Conservation (phyloP, 1,140 invertebrate species). For the Drosophila insularis region DNA sequence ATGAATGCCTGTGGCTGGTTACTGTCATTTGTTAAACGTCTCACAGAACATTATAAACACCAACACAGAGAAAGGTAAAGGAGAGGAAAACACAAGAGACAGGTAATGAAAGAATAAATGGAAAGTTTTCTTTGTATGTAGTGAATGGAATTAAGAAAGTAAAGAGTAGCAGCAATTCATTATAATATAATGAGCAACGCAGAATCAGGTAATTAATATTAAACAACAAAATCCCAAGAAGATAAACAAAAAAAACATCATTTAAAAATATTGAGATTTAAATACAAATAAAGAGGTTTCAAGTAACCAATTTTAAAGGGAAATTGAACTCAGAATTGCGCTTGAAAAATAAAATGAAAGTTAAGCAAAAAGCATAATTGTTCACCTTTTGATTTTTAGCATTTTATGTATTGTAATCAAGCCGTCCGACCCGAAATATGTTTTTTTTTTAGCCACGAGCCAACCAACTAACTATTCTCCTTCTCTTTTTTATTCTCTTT, state of each 20-base stretch:
- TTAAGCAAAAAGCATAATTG: neutral
- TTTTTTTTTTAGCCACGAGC: neutral
- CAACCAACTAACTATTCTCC: constrained; percentile 24
- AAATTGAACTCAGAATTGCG: neutral
- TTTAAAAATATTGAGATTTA: neutral
- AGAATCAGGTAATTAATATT: constrained; percentile 5
- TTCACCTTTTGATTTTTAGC: constrained; percentile 6
- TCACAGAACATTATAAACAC: neutral
- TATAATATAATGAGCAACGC: neutral
- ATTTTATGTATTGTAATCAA: neutral
- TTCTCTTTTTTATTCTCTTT: neutral
- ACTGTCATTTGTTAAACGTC: constrained; percentile 18
- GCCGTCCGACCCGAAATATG: neutral
- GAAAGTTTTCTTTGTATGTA: neutral
- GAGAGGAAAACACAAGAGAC: neutral
- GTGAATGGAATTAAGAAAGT: neutral
- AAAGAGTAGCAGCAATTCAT: neutral
- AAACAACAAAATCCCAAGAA: neutral
- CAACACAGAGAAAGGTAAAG: neutral
- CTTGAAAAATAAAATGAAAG: neutral
- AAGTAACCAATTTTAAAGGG: too few species aligned
- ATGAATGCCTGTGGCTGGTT: constrained; percentile 21
- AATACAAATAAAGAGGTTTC: too few species aligned
- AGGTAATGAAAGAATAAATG: constrained; percentile 1
- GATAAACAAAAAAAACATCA: neutral